Base-by-base conservation (phyloP, 2,888 invertebrate species). In the Diogma glabrata region DNA sequence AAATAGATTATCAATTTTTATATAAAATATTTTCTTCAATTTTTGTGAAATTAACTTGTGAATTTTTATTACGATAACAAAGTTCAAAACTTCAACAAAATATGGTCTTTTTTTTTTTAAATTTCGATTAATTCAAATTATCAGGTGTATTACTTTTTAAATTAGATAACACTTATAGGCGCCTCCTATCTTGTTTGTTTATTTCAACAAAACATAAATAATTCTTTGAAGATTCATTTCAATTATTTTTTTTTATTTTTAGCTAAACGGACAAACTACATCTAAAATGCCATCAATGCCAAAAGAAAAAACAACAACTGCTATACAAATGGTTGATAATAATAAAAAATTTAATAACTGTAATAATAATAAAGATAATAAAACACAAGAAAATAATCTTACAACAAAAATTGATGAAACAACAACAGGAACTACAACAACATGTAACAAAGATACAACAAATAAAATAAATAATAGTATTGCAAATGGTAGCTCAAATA, bases 201-300 rank as follows among this genome's bases (percentile, higher is more conserved):
- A n/a, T n/a, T n/a, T n/a, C n/a, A n/a, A n/a, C n/a, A n/a, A n/a
- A n/a, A n/a, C n/a, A n/a, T n/a, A n/a, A n/a, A n/a, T n/a, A n/a
- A n/a, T n/a, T n/a, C n/a, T n/a, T n/a, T n/a, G n/a, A n/a, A n/a
- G n/a, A n/a, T n/a, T n/a, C n/a, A n/a, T n/a, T n/a, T 3, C 17
- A 22, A 24, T 28, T 22, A 51, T 47, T 48, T 23, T 23, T 49
- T 28, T 50, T 51, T 43, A n/a, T 53, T 54, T 36, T 50, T 54
- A 64, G 64, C 60, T 61, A 59, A 63, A 61, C 61, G 60, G 64
- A 60, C 60, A 61, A 59, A 52, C 61, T 61, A 58, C 60, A 57
- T 60, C 55, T 58, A 66, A 63, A 60, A 68, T 69, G 67, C 67
- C 69, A 66, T 66, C 69, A 59, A 69, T 69, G 69, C 65, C 69